Conservation (phyloP, 2,797 vertebrate species). For the Melanotaenia parkinsoni region DNA sequence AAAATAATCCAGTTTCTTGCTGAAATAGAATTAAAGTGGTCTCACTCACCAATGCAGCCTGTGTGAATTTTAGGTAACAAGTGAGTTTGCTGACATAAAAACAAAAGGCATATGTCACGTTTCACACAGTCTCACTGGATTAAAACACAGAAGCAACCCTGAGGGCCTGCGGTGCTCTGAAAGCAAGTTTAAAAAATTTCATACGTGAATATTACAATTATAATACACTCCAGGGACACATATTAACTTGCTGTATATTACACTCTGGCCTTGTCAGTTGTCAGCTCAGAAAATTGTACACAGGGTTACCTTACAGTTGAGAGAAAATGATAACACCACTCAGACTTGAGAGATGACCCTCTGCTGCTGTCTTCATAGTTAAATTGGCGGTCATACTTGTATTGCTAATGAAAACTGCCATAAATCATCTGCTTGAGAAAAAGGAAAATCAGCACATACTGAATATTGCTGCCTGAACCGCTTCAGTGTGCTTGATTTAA, state of each 20-base stretch:
- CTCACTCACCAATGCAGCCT: constrained; percentile 58
- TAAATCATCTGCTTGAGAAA: neutral
- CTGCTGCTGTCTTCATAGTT: constrained; percentile 1
- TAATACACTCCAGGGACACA: neutral
- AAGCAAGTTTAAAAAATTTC: neutral
- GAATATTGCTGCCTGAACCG: neutral
- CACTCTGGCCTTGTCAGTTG: neutral
- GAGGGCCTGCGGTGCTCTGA: neutral
- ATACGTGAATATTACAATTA: neutral
- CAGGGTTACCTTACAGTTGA: neutral
- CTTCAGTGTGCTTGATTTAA: neutral
- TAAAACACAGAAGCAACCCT: constrained; percentile 10
- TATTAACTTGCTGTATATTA: neutral
- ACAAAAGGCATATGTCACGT: constrained; percentile 1
- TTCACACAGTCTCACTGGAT: constrained; percentile 8
- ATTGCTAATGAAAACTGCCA: neutral
- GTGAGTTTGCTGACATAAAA: constrained; percentile 19
- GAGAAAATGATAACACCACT: neutral
- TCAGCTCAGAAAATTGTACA: neutral
- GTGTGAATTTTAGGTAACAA: constrained; percentile 46
- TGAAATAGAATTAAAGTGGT: constrained; percentile 53
- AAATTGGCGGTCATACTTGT: neutral
- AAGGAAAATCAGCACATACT: neutral
- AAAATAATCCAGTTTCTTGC: constrained; percentile 46
- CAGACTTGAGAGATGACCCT: constrained; percentile 4